Evolutionary conservation across 2,888 invertebrate species (phyloP), one percentile per base, ranked within the genome.

Genomic region (Phlogophora meticulosa): DNA sequence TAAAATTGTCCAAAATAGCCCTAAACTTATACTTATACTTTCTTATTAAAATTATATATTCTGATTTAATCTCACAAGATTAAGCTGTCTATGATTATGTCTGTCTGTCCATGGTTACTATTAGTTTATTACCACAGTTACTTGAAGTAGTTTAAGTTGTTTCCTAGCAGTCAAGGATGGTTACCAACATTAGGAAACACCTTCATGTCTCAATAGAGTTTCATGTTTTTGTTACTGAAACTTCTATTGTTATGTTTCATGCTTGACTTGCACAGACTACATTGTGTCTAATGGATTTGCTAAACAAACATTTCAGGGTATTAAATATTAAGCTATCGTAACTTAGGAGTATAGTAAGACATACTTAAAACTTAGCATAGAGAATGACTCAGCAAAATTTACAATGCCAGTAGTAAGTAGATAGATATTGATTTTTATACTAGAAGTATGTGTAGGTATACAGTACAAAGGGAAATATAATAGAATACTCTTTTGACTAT

Each of bases 211-310:
- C 53, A 79, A 76, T 57, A 52, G 48, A 65, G 57, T 62, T 72
- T 61, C 32, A 72, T 52, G 56, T 71, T 77, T 53, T 74, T 80
- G 69, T 63, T 69, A 60, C 34, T 55, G 28, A 58, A 74, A 57
- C 40, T 24, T 22, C 61, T 77, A 69, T 78, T 80, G 71, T 80
- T 53, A 64, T 58, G 43, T 67, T 70, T 71, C 74, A 73, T 60
- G 82, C 60, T 61, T 78, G 67, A 60, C 34, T 78, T 38, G 48
- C 56, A 49, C 40, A 52, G 51, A n/a, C 38, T 74, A 57, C 43
- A 59, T 52, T 48, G 67, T 46, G 17, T 36, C 13, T 22, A 34
- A 34, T 10, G 17, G 40, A 20, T 42, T 64, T 34, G 15, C 22
- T 42, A 28, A 22, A n/a, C 32, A 1, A 66, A 15, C 11, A 49